These are phyloP conservation scores for Drosophila tropicalis DNA, from an alignment of 1,140 invertebrate genomes.

Conservation along the genomic window DNA sequence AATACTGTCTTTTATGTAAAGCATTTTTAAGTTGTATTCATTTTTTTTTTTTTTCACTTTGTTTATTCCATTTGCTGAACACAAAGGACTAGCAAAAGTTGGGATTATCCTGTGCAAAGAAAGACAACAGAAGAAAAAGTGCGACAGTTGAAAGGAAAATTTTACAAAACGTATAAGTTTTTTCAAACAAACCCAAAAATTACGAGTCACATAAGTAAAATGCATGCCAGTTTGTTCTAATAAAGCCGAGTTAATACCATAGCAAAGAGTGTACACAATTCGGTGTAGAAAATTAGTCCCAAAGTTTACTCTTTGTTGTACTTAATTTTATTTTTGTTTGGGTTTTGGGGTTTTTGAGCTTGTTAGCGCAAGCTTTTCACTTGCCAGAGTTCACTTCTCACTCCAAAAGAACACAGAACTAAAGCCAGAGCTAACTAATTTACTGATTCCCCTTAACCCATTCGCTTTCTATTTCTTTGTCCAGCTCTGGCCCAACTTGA, in stretches of 20 bases:
- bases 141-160: background rate
- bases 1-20: constrained; percentile 7
- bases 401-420: constrained; percentile 8
- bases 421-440: constrained; percentile 61
- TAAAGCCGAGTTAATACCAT: background rate
- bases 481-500: background rate
- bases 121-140: background rate
- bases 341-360: constrained; percentile 36
- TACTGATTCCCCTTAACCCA: constrained; percentile 37
- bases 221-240: no score
- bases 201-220: no score
- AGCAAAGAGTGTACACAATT: constrained; percentile 30
- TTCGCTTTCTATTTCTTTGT: constrained; percentile 1
- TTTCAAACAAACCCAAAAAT: no score
- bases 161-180: no score
- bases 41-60: constrained; percentile 2
- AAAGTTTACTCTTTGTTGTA: constrained; percentile 39
- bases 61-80: constrained; percentile 1
- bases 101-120: background rate
- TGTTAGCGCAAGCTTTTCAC: constrained; percentile 35
- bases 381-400: constrained; percentile 35
- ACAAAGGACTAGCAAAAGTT: constrained; percentile 3
- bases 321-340: constrained; percentile 53
- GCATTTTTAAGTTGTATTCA: constrained; percentile 34
- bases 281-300: background rate